Base-by-base conservation (phyloP, 2,797 vertebrate species). In the Heterohyrax brucei region DNA sequence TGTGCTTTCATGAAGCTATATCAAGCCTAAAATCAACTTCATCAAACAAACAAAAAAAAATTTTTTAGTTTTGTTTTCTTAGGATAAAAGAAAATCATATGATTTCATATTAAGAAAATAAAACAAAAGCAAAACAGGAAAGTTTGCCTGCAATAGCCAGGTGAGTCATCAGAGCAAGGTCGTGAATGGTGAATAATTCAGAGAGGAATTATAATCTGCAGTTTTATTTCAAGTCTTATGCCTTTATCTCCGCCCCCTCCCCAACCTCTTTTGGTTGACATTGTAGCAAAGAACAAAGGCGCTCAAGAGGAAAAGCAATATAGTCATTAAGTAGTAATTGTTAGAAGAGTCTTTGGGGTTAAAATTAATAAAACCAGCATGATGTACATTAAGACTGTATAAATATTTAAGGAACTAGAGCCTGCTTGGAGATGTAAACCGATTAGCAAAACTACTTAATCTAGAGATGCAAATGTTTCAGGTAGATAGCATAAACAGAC, bases 331-430 rank as follows among this genome's bases (percentile, higher is more conserved):
- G 92, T 88, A 92, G 95, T 95, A 96, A 97, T 95, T 96, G 94
- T 66, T 24, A 97, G 96, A 90, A 81, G 59, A 78, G 78, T 22
- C 16, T 98, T 97, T 95, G 77, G 72, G 86, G 97, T 97, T 97
- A 98, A 97, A 97, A 97, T 87, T 79, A 98, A 96, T 90, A 96
- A 91, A 95, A 80, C 64, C 97, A 97, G 97, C 96, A 96, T 97
- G 96, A 89, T 96, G 93, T 96, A 87, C 97, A 97, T 98, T 97
- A 97, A 94, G 96, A 72, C 30, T 88, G 2, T 93, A 68, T 97
- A 98, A 98, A 97, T 98, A 96, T 91, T 98, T 98, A 97, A 96
- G 97, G 84, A 98, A 88, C 79, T 94, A 95, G 59, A 97, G 61
- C 53, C 53, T 88, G 96, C 87, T 94, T 96, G 90, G 53, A 97